A percentile compares a stretch with the other conserved stretches of the same genome.
These are phyloP conservation scores for Anoncus sp. DNA, from an alignment of 2,888 invertebrate genomes.

Conservation along the genomic window DNA sequence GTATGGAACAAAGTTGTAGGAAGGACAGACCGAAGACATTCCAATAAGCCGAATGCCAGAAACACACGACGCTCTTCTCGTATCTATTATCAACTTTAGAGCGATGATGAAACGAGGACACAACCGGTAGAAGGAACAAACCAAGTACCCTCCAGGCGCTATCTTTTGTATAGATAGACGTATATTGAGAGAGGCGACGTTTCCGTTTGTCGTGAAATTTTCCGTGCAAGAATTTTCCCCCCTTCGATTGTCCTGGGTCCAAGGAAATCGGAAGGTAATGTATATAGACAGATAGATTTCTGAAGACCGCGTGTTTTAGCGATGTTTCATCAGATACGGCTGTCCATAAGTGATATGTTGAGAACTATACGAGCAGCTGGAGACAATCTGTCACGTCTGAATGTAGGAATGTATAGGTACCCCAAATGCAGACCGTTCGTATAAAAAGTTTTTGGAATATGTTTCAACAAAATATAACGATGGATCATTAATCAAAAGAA, in stretches of 20 bases:
- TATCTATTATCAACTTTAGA: slow-evolving; percentile 52
- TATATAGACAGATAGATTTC: slow-evolving; percentile 24
- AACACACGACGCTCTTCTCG: slow-evolving; percentile 40
- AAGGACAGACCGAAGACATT: slow-evolving; percentile 38
- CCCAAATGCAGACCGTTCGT: background rate
- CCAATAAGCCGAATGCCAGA: slow-evolving; percentile 56
- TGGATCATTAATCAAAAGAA: background rate
- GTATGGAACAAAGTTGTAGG: slow-evolving; percentile 21
- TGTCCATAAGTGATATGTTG: slow-evolving; percentile 2
- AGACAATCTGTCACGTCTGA: slow-evolving; percentile 10
- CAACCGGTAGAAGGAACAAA: slow-evolving; percentile 22
- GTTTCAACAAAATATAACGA: background rate
- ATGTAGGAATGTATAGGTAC: background rate
- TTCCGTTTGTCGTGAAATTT: slow-evolving; percentile 46
- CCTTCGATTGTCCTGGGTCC: slow-evolving; percentile 10
- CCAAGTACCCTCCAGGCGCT: slow-evolving; percentile 14
- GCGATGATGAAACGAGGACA: slow-evolving; percentile 47
- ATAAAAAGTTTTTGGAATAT: background rate
- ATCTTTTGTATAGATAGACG: background rate
- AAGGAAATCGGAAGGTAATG: slow-evolving; percentile 31
- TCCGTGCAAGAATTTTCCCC: slow-evolving; percentile 28
- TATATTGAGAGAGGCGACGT: background rate
- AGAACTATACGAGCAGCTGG: background rate
- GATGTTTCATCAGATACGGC: slow-evolving; percentile 24
- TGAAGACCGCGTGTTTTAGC: slow-evolving; percentile 1